Evolutionary conservation across 2,888 invertebrate species (phyloP), one percentile per base, ranked within the genome.

Genomic region (Dasypogon diadema): DNA sequence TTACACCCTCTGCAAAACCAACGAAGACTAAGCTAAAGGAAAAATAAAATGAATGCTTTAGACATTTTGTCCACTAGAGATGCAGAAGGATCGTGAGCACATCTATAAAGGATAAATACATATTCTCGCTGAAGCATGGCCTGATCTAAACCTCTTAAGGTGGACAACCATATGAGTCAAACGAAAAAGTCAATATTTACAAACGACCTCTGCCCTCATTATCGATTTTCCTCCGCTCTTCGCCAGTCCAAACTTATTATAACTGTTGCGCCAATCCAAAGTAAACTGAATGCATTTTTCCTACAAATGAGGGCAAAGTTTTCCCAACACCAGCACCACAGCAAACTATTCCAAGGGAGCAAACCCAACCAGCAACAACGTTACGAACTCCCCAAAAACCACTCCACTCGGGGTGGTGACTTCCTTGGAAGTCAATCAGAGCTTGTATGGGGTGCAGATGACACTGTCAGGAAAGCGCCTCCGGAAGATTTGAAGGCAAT

Each of bases 361-460:
- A 22, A 60, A 37, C n/a, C n/a, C n/a, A n/a, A n/a, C n/a, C 21
- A 34, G 21, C 34, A 16, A 60, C 34, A 37, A 14, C 60, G 37
- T 12, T 6, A 42, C 12, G 6, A 12, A 3, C 42, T 16, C 37
- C 34, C 34, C 16, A 60, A 37, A 16, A 12, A 48, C 1, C n/a
- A 48, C 8, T n/a, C 21, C 18, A 60, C 12, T 37, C 8, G 8
- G 34, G 16, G 18, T 14, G 12, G 16, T 18, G 18, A 18, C 37
- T 60, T 30, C 42, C 60, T 60, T 37, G 30, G 26, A 60, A 60
- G 42, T 16, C 18, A 60, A 60, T 58, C 34, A 18, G 60, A 37
- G 37, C 14, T 34, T 60, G 18, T 12, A 12, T 12, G 30, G 60
- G 58, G 18, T 30, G 34, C 18, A 60, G 58, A 60, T 60, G 60